Percentiles rank a stretch among this genome's conserved stretches.
Evolutionary conservation across 2,888 invertebrate genomes (phyloP).

Genomic region (Torymus tubicola): DNA sequence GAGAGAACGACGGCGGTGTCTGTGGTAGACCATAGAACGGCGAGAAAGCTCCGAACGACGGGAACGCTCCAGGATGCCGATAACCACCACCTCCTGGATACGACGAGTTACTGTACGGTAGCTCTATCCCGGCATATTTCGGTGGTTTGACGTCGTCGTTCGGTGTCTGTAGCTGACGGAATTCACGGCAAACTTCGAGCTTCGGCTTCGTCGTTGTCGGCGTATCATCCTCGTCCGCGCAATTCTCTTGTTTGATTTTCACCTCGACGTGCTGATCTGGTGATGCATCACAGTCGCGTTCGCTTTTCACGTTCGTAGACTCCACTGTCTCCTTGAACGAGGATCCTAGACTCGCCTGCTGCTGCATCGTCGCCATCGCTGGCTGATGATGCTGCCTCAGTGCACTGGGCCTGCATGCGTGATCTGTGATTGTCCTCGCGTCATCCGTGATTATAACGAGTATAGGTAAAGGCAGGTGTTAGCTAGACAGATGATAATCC

Average conservation of each 20-base stretch:
- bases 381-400: background rate
- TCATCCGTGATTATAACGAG: no score
- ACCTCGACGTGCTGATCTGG: constrained; percentile 61
- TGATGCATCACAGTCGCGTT: constrained; percentile 47
- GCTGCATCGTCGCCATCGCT: constrained; percentile 65
- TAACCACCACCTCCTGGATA: constrained; percentile 10
- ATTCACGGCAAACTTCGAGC: constrained; percentile 63
- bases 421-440: no score
- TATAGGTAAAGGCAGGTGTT: no score
- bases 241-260: constrained; percentile 66
- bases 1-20: constrained; percentile 49
- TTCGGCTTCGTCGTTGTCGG: constrained; percentile 51
- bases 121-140: background rate
- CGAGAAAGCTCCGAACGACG: constrained; percentile 33
- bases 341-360: constrained; percentile 68
- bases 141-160: constrained; percentile 9
- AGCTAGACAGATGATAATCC: no score
- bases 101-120: background rate
- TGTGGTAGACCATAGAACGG: constrained; percentile 48
- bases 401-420: background rate
- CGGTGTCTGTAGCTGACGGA: constrained; percentile 51
- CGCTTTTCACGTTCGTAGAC: constrained; percentile 60
- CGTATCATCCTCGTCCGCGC: constrained; percentile 28
- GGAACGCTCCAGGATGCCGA: constrained; percentile 29
- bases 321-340: constrained; percentile 39